These are phyloP conservation scores for Falco concolor DNA, from an alignment of 2,797 vertebrate genomes.

Conservation along the genomic window DNA sequence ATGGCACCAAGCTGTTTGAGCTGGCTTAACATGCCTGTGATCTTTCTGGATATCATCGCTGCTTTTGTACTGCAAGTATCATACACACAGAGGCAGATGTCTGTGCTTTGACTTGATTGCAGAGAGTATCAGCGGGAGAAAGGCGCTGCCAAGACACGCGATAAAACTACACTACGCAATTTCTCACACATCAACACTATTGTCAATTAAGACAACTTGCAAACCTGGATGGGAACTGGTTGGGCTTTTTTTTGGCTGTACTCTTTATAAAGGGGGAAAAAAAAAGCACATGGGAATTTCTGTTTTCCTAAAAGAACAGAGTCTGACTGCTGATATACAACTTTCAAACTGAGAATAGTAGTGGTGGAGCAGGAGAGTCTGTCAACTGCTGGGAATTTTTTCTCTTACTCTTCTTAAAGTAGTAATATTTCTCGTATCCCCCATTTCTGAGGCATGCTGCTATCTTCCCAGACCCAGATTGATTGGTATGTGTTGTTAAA, in stretches of 20 bases:
- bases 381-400: background rate
- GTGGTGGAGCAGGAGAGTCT: background rate
- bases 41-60: background rate
- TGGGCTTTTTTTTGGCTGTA: background rate
- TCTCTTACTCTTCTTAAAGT: background rate
- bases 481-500: background rate
- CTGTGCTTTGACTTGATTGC: background rate
- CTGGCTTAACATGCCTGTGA: background rate
- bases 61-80: background rate
- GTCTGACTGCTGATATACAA: background rate
- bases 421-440: background rate
- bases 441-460: background rate
- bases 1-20: background rate
- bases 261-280: background rate
- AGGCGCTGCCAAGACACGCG: background rate
- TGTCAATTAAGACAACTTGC: background rate
- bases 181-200: conserved; percentile 16
- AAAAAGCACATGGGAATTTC: background rate
- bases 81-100: background rate
- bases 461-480: background rate
- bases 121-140: background rate
- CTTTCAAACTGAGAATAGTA: background rate
- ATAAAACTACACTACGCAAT: background rate
- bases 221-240: background rate
- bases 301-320: background rate